Evolutionary conservation across 2,888 invertebrate species (phyloP).

Genomic region (Rhogogaster chlorosoma): DNA sequence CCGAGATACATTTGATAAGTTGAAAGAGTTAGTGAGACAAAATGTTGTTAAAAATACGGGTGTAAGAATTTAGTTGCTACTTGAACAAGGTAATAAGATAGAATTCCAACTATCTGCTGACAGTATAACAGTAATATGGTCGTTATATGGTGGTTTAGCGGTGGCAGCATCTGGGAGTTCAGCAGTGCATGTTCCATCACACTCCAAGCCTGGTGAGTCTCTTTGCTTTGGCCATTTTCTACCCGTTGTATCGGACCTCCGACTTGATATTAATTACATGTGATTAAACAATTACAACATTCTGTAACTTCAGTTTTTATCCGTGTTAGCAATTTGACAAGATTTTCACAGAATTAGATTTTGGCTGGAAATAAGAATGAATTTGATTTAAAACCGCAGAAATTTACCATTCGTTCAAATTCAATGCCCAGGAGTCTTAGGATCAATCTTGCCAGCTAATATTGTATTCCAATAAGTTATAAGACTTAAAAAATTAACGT

Average conservation of each 20-base stretch:
- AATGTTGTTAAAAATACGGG: neutral
- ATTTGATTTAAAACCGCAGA: neutral
- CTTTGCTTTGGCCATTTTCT: constrained; percentile 64
- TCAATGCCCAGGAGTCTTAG: neutral
- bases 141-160: constrained; percentile 76
- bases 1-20: neutral
- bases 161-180: constrained; percentile 75
- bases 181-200: constrained; percentile 76
- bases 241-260: constrained; percentile 11
- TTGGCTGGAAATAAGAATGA: neutral
- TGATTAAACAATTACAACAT: neutral
- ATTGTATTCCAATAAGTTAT: neutral
- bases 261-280: neutral
- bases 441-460: neutral
- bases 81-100: constrained; percentile 71
- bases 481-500: neutral
- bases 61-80: neutral
- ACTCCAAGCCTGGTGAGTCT: constrained; percentile 76
- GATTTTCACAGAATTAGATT: neutral
- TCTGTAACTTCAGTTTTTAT: neutral
- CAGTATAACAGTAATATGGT: constrained; percentile 55
- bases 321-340: neutral
- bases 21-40: neutral
- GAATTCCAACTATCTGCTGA: constrained; percentile 52
- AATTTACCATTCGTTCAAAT: neutral